Evolutionary conservation across 2,888 invertebrate species (phyloP).

Genomic region (Oxycera nigricornis): DNA sequence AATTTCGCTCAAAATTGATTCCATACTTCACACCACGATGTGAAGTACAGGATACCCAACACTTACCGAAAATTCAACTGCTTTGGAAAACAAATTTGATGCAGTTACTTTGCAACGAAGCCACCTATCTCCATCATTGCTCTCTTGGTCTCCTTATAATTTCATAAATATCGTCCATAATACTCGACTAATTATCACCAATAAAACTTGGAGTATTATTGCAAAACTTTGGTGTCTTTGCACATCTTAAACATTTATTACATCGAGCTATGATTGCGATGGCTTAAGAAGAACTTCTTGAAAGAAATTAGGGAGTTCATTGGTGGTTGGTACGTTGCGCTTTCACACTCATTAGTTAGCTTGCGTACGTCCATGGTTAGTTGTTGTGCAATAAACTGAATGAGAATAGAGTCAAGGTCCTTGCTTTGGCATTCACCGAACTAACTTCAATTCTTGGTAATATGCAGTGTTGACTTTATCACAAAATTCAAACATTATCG

Average conservation of each 20-base stretch:
- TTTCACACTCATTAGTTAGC: background rate
- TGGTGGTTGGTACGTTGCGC: slow-evolving; percentile 3
- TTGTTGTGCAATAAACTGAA: slow-evolving; percentile 15
- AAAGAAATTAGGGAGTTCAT: slow-evolving; percentile 5
- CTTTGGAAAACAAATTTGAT: too few relatives aligned
- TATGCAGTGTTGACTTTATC: slow-evolving; percentile 15
- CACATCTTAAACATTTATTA: slow-evolving; percentile 39
- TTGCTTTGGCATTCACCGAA: background rate
- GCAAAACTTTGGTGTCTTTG: slow-evolving; percentile 37
- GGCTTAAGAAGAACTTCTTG: slow-evolving; percentile 27
- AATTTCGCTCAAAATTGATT: too few relatives aligned
- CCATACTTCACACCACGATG: too few relatives aligned
- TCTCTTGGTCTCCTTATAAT: background rate
- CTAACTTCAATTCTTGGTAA: slow-evolving; percentile 1
- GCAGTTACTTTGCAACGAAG: background rate
- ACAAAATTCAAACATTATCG: slow-evolving; percentile 14
- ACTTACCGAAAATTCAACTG: too few relatives aligned
- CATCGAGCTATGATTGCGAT: slow-evolving; percentile 25
- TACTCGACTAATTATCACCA: slow-evolving; percentile 33
- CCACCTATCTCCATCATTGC: background rate
- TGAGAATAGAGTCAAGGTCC: background rate
- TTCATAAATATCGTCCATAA: slow-evolving; percentile 9
- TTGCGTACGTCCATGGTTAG: background rate
- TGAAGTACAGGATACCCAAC: too few relatives aligned
- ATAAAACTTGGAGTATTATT: slow-evolving; percentile 38